Base-by-base conservation (phyloP, 2,888 invertebrate genomes). In the Ectobius pallidus region DNA sequence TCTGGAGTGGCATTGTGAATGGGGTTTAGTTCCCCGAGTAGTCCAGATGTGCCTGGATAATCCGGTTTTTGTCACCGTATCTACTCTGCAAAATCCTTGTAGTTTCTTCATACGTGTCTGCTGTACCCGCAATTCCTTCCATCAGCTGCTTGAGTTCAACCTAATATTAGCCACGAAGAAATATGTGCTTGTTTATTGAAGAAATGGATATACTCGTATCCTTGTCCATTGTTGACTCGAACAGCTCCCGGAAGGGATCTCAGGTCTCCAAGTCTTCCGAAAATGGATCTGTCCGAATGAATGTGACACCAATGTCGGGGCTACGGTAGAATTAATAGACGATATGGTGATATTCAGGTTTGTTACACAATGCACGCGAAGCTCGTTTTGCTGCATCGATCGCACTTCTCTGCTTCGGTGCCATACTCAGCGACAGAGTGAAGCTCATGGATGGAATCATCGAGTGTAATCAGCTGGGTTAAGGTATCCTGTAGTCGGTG, bases 21-120 rank as follows among this genome's bases (percentile, higher is more conserved):
- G 4, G 32, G 61, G 1, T 14, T 3, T 6, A 65, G 1, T 3
- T 22, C 1, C 14, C 49, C 68, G 2, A 68, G 32, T 30, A 68
- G 22, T 49, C 68, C n/a, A 68, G 32, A 49, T 49, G 52, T 20
- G 67, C 67, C n/a, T 67, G 67, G 6, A 67, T 67, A 3, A 67
- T 67, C 16, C 42, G 7, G 25, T 30, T 49, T 18, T 68, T 68
- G 49, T 68, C 68, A 9, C 68, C 46, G 16, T 68, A 30, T 2
- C 18, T 16, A 3, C 18, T 11, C 16, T 30, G 49, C 1, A 49
- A 30, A 7, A 68, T 46, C 27, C 49, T 67, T 30, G 25, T 69
- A 6, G 69, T 58, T 16, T 32, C 6, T 14, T 69, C 34, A 16
- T 52, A 55, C 3, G 69, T 55, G 9, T 34, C 22, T 0, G 34